These are phyloP conservation scores for Enteromius radiatus DNA, from an alignment of 2,797 vertebrate species.

Conservation along the genomic window DNA sequence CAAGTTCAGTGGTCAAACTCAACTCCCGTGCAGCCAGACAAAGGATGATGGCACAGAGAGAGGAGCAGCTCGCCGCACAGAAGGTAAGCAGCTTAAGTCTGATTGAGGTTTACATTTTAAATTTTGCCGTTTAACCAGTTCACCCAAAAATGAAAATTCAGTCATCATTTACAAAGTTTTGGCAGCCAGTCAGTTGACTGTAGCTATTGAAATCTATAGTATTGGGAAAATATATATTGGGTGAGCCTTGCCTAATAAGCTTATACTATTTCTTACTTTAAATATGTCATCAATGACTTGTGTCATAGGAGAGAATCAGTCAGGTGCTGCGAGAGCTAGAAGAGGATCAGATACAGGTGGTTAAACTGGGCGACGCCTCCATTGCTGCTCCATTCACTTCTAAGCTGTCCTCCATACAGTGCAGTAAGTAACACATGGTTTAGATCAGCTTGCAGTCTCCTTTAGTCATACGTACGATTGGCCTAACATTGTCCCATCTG, in stretches of 20 bases:
- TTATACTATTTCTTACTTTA: not conserved
- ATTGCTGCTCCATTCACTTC: conserved; percentile 98
- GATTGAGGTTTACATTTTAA: not conserved
- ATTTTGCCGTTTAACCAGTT: not conserved
- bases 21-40: conserved; percentile 86
- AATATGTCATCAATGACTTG: not conserved
- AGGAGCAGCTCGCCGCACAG: conserved; percentile 89
- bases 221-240: not conserved
- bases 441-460: no score
- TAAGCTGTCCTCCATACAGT: conserved; percentile 97
- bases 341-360: conserved; percentile 92
- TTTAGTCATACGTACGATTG: not conserved
- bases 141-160: not conserved
- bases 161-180: not conserved
- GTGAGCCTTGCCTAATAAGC: not conserved
- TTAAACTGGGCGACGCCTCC: conserved; percentile 96
- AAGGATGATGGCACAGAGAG: conserved; percentile 82
- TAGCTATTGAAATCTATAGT: not conserved
- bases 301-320: conserved; percentile 88
- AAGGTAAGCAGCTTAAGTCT: conserved; percentile 69
- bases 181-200: not conserved
- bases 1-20: conserved; percentile 73
- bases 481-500: not conserved
- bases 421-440: conserved; percentile 84
- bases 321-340: conserved; percentile 94